These are phyloP conservation scores for Fragum whitleyi DNA, from an alignment of 2,888 invertebrate species.

Conservation along the genomic window DNA sequence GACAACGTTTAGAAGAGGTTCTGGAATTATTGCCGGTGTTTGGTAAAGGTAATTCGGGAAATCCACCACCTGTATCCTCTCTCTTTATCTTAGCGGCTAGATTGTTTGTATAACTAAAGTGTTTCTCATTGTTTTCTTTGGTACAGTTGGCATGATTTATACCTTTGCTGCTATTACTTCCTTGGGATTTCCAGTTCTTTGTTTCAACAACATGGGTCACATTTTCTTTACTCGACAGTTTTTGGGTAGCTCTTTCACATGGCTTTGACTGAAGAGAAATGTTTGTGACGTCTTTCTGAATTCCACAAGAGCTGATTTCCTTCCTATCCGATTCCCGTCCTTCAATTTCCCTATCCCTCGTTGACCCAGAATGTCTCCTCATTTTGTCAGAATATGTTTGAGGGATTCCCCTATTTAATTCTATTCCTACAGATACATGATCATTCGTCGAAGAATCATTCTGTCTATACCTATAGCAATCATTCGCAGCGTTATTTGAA, in stretches of 20 bases:
- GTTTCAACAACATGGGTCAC: background rate
- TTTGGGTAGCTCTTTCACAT: background rate
- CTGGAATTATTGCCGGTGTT: background rate
- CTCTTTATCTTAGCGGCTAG: background rate
- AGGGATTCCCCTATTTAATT: too few species aligned
- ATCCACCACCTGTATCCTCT: background rate
- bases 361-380: too few species aligned
- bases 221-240: background rate
- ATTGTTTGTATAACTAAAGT: background rate
- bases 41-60: background rate
- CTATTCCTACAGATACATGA: too few species aligned
- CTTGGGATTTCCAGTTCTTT: background rate
- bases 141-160: background rate
- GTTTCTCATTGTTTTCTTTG: background rate
- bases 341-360: too few species aligned
- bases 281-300: too few species aligned
- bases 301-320: too few species aligned
- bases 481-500: too few species aligned
- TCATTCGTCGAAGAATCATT: too few species aligned
- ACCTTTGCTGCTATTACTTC: background rate
- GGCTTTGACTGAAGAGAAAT: background rate
- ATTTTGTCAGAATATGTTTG: too few species aligned
- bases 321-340: too few species aligned
- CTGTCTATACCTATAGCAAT: too few species aligned
- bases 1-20: background rate